Evolutionary conservation across 2,113 vertebrate species (phyloP), one percentile per base, ranked within the genome.

Genomic region (Calidris pugnax): DNA sequence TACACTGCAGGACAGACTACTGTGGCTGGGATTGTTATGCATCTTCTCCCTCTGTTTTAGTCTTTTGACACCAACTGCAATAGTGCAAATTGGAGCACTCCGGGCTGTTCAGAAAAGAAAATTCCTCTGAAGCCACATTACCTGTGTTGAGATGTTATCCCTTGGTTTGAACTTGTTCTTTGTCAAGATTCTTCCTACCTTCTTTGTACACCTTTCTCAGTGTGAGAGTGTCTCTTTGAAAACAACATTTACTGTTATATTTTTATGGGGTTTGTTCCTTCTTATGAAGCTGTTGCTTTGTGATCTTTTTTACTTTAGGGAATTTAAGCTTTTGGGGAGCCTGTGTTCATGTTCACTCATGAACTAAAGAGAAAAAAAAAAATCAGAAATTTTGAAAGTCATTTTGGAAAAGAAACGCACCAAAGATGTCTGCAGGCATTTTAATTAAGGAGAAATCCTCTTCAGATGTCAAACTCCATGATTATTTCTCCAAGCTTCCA

Each of bases 381-480:
- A 39, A 10, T 47, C 21, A 21, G 17, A 86, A 93, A 81, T 33
- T 91, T 92, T 93, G 66, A 76, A 87, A 93, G 33, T 62, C 6
- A 64, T 87, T 90, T 94, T 92, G 89, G 64, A 73, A 74, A 94
- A 92, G 47, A 77, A 90, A 75, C 6, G 13, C n/a, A 87, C 14
- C 56, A 78, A 56, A 85, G 88, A 64, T 37, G 62, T 62, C 87
- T 93, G 50, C 83, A 62, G 86, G 94, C 80, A 53, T 92, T 96
- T 97, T 92, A 93, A 92, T 94, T 93, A 95, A 23, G 23, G 37
- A 90, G 50, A 92, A 92, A 89, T 62, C 71, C 30, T 92, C 94
- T 89, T 94, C 53, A 60, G 18, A 43, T 93, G 86, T 86, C 86
- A 89, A 86, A 87, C 53, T 87, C 45, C 12, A 37, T 41, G 26